phyloP scores from a whole-genome alignment of 2,113 vertebrate genomes.

The Siniperca knerii region DNA sequence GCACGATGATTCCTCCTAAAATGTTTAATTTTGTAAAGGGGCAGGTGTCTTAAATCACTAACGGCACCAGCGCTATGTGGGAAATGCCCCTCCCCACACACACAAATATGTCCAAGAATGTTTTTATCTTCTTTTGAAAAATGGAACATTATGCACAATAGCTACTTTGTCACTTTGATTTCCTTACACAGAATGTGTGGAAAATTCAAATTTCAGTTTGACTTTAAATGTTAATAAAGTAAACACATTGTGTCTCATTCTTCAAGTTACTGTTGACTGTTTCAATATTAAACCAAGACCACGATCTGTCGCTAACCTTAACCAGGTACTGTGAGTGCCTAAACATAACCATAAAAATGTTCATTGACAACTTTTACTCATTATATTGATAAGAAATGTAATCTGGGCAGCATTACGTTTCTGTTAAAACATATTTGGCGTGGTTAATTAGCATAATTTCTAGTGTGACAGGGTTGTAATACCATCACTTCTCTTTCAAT shows the following conservation, averaged over 20 bases:
- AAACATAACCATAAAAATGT: slow-evolving; percentile 1
- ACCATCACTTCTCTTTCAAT: slow-evolving; percentile 29
- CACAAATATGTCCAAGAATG: too few relatives aligned
- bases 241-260: neutral
- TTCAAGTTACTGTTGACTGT: neutral
- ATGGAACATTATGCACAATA: too few relatives aligned
- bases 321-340: neutral
- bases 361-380: slow-evolving; percentile 12
- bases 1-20: neutral
- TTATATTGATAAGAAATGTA: neutral
- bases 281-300: neutral
- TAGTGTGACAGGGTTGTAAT: slow-evolving; percentile 24
- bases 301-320: neutral
- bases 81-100: too few relatives aligned
- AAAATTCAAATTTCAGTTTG: neutral
- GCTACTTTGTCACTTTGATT: too few relatives aligned
- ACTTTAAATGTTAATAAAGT: neutral
- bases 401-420: neutral
- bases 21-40: neutral
- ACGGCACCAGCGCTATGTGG: neutral
- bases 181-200: too few relatives aligned
- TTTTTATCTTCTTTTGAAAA: too few relatives aligned
- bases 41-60: neutral
- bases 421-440: slow-evolving; percentile 14
- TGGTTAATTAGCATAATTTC: slow-evolving; percentile 17